Evolutionary conservation across 2,113 vertebrate genomes (phyloP), one percentile per base, ranked within the genome.

Genomic region (Lasiurus borealis): DNA sequence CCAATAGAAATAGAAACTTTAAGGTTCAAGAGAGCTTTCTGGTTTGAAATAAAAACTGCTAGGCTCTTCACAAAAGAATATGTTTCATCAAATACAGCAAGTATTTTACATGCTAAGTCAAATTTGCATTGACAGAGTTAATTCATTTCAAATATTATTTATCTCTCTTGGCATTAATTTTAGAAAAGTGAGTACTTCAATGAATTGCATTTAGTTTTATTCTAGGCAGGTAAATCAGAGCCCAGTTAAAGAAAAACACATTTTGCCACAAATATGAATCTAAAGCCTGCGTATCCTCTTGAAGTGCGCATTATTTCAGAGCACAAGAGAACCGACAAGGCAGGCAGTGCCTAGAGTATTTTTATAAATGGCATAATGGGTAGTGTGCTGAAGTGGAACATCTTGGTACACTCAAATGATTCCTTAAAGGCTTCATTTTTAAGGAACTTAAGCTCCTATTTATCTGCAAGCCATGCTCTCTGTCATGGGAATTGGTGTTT

Each of bases 301-400:
- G 5, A 97, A 90, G 89, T 54, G 88, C 29, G 18, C 52, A 78
- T 93, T 75, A 83, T 90, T 97, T 97, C 96, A 97, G 98, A 98
- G 97, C 92, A 97, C 73, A 97, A 92, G 91, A 95, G 90, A 98
- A 91, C 0, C 96, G 96, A 97, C 98, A 98, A 97, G 97, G 72
- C 68, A 97, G 97, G 72, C 68, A 97, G 97, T 91, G 97, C 97
- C 97, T 97, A 89, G 85, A 97, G 97, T 97, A 92, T 84, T 93
- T 95, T 87, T 94, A 84, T 96, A 98, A 98, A 97, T 98, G 98
- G 95, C 94, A 96, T 68, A 89, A 80, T 93, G 88, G 90, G 86
- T 71, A 95, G 96, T 95, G 94, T 94, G 97, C 78, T 98, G 97
- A 98, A 98, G 95, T 86, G 90, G 95, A 98, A 94, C 97, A 98